These are phyloP conservation scores for Epinotia brunnichana DNA, from an alignment of 2,888 invertebrate genomes.

Conservation along the genomic window DNA sequence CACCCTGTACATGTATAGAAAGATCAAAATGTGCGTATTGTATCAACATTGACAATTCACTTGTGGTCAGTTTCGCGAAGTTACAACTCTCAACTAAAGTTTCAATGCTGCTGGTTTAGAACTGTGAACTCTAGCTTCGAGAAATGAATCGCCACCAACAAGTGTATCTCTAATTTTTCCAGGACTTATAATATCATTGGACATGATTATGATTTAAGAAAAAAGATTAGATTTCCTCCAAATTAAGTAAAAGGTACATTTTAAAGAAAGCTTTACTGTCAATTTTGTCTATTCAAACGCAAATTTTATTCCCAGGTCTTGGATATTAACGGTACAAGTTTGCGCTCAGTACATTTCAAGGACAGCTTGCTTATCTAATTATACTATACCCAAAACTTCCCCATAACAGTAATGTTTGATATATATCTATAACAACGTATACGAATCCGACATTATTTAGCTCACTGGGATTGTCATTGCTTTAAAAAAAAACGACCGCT, in stretches of 20 bases:
- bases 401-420: constrained; percentile 50
- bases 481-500: constrained; percentile 62
- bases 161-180: neutral
- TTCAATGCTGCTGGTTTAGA: neutral
- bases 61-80: neutral
- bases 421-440: constrained; percentile 38
- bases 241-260: no score
- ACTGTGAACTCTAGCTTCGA: neutral
- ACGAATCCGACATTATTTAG: constrained; percentile 75
- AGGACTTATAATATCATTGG: neutral
- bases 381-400: constrained; percentile 30
- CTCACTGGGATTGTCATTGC: constrained; percentile 79
- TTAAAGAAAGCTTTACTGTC: no score
- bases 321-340: neutral
- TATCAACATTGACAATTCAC: neutral
- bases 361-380: constrained; percentile 18
- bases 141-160: neutral
- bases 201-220: no score
- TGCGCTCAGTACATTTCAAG: neutral
- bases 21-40: neutral
- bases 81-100: neutral
- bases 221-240: no score
- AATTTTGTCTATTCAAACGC: no score
- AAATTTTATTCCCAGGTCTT: neutral
- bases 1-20: no score